phyloP scores from a whole-genome alignment of 1,140 invertebrate species.

The Oncopodura yosiiana region DNA sequence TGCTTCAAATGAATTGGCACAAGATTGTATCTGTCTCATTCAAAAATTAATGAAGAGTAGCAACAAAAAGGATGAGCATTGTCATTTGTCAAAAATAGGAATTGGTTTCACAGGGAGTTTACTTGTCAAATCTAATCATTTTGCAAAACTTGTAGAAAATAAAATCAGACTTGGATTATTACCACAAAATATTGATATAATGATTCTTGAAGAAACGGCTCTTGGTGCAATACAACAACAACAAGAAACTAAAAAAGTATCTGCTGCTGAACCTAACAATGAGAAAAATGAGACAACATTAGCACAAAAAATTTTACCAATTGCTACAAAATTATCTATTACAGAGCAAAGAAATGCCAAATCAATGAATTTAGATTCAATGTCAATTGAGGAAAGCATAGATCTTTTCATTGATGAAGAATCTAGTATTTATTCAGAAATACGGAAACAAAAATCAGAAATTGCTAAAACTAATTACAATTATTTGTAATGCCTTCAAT shows the following conservation, averaged over 20 bases:
- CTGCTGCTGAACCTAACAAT: neutral
- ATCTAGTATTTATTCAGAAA: slow-evolving; percentile 8
- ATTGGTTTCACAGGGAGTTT: slow-evolving; percentile 31
- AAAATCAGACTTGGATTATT: neutral
- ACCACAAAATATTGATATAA: neutral
- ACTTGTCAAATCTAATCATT: slow-evolving; percentile 15
- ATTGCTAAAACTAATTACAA: slow-evolving; percentile 11
- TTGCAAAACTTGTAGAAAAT: slow-evolving; percentile 9
- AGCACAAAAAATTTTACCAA: slow-evolving; percentile 14
- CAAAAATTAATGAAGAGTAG: slow-evolving; percentile 10
- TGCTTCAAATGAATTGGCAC: slow-evolving; percentile 10
- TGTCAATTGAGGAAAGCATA: slow-evolving; percentile 15
- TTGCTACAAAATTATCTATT: slow-evolving; percentile 9
- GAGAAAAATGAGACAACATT: slow-evolving; percentile 1
- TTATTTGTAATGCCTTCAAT: slow-evolving; percentile 16
- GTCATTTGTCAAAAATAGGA: neutral
- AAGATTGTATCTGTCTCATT: slow-evolving; percentile 12
- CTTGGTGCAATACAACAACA: slow-evolving; percentile 3
- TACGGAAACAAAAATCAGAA: slow-evolving; percentile 5
- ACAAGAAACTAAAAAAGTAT: neutral
- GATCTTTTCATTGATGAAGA: slow-evolving; percentile 30
- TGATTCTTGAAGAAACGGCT: slow-evolving; percentile 7
- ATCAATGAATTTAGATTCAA: slow-evolving; percentile 23
- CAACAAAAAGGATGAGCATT: neutral
- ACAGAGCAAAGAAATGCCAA: slow-evolving; percentile 25